Evolutionary conservation across 2,797 vertebrate genomes (phyloP).

Genomic region (Scolopax rusticola): DNA sequence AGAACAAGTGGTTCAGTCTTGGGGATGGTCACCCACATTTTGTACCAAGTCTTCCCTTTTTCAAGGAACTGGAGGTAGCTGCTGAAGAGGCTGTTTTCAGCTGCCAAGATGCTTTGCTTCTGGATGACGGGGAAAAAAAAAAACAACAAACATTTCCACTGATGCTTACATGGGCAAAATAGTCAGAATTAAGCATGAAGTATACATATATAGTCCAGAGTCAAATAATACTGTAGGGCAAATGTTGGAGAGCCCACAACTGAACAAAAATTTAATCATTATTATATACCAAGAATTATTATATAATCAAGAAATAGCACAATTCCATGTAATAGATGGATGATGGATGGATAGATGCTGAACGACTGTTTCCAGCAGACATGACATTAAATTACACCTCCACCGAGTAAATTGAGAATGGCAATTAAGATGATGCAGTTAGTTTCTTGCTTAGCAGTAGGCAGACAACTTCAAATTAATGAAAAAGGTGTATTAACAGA

Average conservation of each 20-base stretch:
- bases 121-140: slow-evolving; percentile 21
- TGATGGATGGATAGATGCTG: background rate
- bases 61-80: slow-evolving; percentile 87
- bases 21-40: slow-evolving; percentile 86
- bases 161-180: background rate
- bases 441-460: slow-evolving; percentile 9
- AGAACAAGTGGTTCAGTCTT: slow-evolving; percentile 86
- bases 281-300: background rate
- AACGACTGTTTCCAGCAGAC: background rate
- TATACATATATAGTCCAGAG: background rate
- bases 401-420: background rate
- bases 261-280: background rate
- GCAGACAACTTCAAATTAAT: background rate
- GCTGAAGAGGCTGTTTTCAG: slow-evolving; percentile 84
- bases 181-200: background rate
- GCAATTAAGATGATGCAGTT: slow-evolving; percentile 25
- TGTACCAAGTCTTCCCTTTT: slow-evolving; percentile 87
- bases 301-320: background rate
- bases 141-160: background rate
- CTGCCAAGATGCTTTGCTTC: slow-evolving; percentile 81
- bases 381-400: slow-evolving; percentile 4
- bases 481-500: background rate
- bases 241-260: background rate
- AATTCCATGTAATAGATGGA: background rate
- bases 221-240: background rate